Conservation (phyloP, 2,797 vertebrate species). For the Eurystomus glaucurus region DNA sequence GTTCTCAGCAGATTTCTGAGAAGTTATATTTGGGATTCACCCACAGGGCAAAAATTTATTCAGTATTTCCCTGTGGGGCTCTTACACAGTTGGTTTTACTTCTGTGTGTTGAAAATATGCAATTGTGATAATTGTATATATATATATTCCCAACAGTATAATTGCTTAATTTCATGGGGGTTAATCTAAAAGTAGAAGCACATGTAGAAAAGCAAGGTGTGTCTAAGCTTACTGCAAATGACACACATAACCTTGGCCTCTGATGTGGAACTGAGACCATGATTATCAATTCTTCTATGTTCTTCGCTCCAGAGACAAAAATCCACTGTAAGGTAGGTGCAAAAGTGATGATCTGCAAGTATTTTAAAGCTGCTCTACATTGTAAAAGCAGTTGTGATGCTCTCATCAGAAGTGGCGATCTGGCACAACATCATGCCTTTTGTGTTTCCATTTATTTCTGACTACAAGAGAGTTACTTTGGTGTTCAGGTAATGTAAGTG, state of each 20-base stretch:
- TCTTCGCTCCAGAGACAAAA: neutral
- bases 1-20: neutral
- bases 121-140: neutral
- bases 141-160: neutral
- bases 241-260: neutral
- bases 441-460: neutral
- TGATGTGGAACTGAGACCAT: neutral
- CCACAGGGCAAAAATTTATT: neutral
- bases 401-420: neutral
- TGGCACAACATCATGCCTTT: neutral
- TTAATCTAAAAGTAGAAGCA: neutral
- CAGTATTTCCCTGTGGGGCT: neutral
- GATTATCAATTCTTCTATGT: neutral
- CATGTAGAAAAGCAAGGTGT: neutral
- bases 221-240: neutral
- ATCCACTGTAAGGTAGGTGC: neutral
- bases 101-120: neutral
- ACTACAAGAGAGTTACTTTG: neutral
- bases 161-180: neutral
- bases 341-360: neutral
- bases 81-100: neutral
- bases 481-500: neutral
- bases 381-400: accelerated
- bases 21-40: neutral
- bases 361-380: neutral